phyloP scores from a whole-genome alignment of 2,113 vertebrate genomes.

The Struthidea cinerea region DNA sequence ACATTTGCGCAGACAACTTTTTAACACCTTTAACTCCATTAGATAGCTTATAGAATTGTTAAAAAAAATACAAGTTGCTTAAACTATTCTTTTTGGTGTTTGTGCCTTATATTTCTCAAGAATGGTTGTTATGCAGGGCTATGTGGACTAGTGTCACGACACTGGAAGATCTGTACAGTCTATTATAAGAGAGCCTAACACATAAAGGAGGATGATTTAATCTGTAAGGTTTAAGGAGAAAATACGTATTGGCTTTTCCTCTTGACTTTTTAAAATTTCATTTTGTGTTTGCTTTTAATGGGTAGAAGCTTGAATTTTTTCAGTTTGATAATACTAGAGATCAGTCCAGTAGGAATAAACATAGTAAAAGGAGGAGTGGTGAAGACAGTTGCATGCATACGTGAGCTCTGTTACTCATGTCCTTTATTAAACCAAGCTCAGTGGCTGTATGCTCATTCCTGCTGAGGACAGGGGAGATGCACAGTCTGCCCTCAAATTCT shows the following conservation, averaged over 20 bases:
- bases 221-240: neutral
- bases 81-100: neutral
- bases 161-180: neutral
- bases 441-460: neutral
- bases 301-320: neutral
- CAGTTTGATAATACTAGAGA: neutral
- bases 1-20: neutral
- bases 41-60: neutral
- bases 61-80: accelerated
- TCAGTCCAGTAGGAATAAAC: neutral
- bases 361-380: neutral
- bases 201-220: neutral
- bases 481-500: neutral
- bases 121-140: neutral
- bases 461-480: neutral
- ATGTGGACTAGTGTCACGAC: neutral
- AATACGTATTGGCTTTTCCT: neutral
- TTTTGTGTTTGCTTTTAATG: neutral
- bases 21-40: neutral
- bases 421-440: neutral
- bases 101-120: neutral
- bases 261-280: neutral
- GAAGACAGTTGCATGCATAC: neutral
- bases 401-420: neutral
- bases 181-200: neutral